Percentiles rank a stretch among this genome's conserved stretches.
Conservation (phyloP, 2,113 vertebrate genomes). For the Sorex araneus region DNA sequence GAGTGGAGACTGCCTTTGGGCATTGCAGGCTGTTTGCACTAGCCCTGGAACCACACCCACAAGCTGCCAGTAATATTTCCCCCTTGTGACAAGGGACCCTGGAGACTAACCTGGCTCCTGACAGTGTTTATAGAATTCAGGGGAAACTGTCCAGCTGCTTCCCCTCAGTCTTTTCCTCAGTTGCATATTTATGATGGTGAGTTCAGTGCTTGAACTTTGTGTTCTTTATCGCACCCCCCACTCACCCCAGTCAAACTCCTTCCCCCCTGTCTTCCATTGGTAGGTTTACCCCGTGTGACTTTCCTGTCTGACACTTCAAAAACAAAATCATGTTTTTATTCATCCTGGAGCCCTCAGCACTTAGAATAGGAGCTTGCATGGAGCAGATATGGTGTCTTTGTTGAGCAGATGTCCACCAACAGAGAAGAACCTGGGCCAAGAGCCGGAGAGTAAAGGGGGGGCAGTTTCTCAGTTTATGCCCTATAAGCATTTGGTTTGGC, state of each 20-base stretch:
- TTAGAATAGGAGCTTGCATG: background rate
- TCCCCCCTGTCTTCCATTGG: background rate
- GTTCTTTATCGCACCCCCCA: background rate
- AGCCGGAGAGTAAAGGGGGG: background rate
- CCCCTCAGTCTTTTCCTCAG: background rate
- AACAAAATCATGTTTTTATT: slow-evolving; percentile 72
- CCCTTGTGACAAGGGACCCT: background rate
- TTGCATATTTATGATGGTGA: background rate
- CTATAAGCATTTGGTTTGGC: background rate
- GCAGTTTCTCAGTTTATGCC: background rate
- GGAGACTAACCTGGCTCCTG: background rate
- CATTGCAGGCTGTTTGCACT: background rate
- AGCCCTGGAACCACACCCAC: background rate
- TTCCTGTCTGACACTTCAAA: slow-evolving; percentile 12
- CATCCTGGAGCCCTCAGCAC: slow-evolving; percentile 50
- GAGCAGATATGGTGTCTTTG: background rate
- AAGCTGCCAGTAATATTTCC: background rate
- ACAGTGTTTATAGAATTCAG: background rate
- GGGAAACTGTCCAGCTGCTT: background rate
- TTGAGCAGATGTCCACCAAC: slow-evolving; percentile 50
- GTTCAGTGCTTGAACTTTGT: background rate
- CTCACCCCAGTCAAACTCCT: background rate
- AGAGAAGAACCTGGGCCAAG: slow-evolving; percentile 41
- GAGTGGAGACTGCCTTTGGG: too few species aligned
- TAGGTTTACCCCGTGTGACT: background rate